Conservation (phyloP, 2,113 vertebrate genomes). For the Saccopteryx leptura region DNA sequence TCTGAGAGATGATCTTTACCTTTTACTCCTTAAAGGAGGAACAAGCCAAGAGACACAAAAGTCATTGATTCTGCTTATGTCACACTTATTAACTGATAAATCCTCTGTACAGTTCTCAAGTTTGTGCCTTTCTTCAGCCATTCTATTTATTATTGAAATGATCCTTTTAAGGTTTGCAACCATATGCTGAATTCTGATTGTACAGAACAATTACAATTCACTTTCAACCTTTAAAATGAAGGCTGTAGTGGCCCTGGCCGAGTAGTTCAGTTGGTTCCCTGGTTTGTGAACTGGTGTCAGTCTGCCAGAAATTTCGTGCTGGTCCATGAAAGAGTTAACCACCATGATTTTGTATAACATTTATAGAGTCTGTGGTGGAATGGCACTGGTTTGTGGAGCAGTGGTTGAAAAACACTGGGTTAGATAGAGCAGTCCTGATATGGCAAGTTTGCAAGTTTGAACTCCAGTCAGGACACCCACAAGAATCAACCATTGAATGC, state of each 20-base stretch:
- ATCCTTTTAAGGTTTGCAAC: slow-evolving; percentile 1
- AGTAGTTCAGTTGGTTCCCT: too few relatives aligned
- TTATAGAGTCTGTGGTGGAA: too few relatives aligned
- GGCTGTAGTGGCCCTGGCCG: neutral
- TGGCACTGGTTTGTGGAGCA: too few relatives aligned
- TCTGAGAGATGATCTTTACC: neutral
- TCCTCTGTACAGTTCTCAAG: neutral
- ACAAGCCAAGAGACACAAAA: neutral
- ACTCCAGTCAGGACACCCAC: too few relatives aligned
- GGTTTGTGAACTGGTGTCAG: too few relatives aligned
- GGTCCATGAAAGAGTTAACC: too few relatives aligned
- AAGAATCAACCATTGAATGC: too few relatives aligned
- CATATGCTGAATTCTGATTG: neutral
- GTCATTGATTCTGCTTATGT: neutral
- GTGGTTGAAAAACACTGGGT: too few relatives aligned
- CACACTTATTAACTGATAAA: neutral
- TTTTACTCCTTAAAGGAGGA: neutral
- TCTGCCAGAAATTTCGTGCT: too few relatives aligned
- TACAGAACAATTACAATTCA: neutral
- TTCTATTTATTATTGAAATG: slow-evolving; percentile 50
- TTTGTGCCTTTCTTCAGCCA: slow-evolving; percentile 24
- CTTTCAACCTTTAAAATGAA: slow-evolving; percentile 49
- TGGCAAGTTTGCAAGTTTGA: too few relatives aligned
- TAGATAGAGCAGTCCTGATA: too few relatives aligned
- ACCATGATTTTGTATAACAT: too few relatives aligned